Percentiles rank a stretch among this genome's conserved stretches.
phyloP scores from a whole-genome alignment of 2,113 vertebrate species.

The Cavia porcellus region DNA sequence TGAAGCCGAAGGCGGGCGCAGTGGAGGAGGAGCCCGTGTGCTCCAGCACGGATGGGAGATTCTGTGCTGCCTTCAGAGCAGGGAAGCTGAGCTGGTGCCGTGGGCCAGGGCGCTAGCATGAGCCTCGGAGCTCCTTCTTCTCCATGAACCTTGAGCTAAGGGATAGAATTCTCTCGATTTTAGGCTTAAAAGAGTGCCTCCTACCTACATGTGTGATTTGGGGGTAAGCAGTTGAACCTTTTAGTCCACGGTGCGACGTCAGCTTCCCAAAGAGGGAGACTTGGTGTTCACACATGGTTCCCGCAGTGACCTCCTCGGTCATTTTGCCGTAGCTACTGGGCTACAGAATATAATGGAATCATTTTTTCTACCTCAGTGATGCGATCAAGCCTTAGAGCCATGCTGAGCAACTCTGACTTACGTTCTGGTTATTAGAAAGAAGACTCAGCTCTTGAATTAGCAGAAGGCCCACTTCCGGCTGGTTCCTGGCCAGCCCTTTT shows the following conservation, averaged over 20 bases:
- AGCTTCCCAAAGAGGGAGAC: background rate
- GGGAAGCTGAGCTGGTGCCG: accelerated
- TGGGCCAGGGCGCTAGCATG: accelerated
- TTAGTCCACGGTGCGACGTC: accelerated
- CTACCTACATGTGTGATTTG: background rate
- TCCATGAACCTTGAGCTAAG: background rate
- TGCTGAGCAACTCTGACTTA: background rate
- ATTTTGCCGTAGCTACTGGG: background rate
- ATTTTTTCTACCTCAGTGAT: background rate
- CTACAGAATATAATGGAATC: background rate
- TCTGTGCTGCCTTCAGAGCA: background rate
- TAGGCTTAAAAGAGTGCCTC: background rate
- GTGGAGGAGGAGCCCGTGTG: accelerated
- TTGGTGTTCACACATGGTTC: accelerated
- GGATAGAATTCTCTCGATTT: background rate
- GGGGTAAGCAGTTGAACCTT: background rate
- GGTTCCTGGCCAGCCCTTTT: background rate
- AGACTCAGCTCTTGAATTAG: background rate
- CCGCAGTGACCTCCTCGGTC: accelerated
- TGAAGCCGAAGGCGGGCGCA: background rate
- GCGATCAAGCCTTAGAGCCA: background rate
- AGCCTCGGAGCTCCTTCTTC: background rate
- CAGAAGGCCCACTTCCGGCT: background rate
- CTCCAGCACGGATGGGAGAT: accelerated
- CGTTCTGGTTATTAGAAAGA: slow-evolving; percentile 6